Base-by-base conservation (phyloP, 2,113 vertebrate genomes). In the Pollachius pollachius region DNA sequence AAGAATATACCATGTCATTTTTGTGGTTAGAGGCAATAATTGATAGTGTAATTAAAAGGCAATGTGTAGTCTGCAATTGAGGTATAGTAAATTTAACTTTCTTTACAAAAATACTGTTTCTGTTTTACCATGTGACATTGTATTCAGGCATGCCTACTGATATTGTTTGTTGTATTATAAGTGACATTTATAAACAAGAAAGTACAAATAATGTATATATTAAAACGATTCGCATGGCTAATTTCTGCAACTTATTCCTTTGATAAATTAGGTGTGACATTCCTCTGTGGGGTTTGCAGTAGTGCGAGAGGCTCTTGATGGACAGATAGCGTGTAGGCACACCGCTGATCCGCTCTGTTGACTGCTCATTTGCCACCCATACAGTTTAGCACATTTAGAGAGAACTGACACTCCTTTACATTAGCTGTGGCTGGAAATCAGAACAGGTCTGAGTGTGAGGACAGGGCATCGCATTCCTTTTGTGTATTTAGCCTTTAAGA, bases 281-380 rank as follows among this genome's bases (percentile, higher is more conserved):
- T 75, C 72, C 61, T n/a, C 0, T 58, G 34, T 25, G 54, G 76
- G 61, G 73, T 77, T 73, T 74, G 77, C 58, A 64, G 13, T 57
- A 64, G 48, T 25, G 37, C 58, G 61, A 66, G 27, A 65, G 27
- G 57, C 73, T 65, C 59, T 17, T 11, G 41, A 60, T 64, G 67
- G 60, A 73, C 64, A 68, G 64, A 74, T 23, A 41, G 27, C 62
- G 70, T 59, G 52, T 27, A 27, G 27, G 27, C 27, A 27, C 25
- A 54, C 17, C 3, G 37, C 9, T 8, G 52, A 41, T 60, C 73
- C 60, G 57, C 66, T 70, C 30, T 15, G 62, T 76, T 75, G 52
- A 41, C 7, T 21, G 65, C 54, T 68, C 68, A 64, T 79, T 80
- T 77, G 63, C 68, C 77, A 75, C 69, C 71, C 73, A 77, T 71